phyloP scores from a whole-genome alignment of 2,113 vertebrate species.

The Chunga burmeisteri region DNA sequence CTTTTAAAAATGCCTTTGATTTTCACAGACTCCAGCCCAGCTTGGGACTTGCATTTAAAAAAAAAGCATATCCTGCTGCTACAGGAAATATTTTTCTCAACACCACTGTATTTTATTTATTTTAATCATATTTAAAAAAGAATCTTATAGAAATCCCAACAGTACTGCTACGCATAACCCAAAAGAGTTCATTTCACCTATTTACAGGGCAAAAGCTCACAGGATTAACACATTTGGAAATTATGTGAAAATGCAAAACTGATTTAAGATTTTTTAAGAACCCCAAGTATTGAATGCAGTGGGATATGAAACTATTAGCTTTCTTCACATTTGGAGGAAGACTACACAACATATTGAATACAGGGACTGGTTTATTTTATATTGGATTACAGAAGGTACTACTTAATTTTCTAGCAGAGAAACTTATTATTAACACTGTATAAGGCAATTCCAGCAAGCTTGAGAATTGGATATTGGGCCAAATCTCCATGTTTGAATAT shows the following conservation, averaged over 20 bases:
- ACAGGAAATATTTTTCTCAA: conserved; percentile 63
- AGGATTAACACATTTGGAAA: conserved; percentile 31
- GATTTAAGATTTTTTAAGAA: background rate
- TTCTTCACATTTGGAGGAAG: background rate
- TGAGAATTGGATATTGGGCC: background rate
- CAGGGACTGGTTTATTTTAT: background rate
- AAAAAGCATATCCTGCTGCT: conserved; percentile 58
- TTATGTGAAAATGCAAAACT: conserved; percentile 4
- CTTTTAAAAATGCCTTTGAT: conserved; percentile 66
- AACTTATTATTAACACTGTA: background rate
- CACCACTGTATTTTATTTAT: conserved; percentile 36
- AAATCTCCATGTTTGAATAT: background rate
- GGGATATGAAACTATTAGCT: background rate
- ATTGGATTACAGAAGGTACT: background rate
- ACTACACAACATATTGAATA: background rate
- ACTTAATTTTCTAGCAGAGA: background rate
- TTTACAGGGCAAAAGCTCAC: conserved; percentile 29
- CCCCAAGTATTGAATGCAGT: background rate
- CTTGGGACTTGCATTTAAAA: conserved; percentile 7
- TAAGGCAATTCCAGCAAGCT: background rate
- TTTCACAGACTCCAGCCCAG: conserved; percentile 43
- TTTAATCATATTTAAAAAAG: conserved; percentile 13
- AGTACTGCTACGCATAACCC: background rate
- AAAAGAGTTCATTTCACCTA: background rate
- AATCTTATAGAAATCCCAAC: conserved; percentile 1